phyloP scores from a whole-genome alignment of 2,888 invertebrate genomes.

The Lissocephala sabroskyi region DNA sequence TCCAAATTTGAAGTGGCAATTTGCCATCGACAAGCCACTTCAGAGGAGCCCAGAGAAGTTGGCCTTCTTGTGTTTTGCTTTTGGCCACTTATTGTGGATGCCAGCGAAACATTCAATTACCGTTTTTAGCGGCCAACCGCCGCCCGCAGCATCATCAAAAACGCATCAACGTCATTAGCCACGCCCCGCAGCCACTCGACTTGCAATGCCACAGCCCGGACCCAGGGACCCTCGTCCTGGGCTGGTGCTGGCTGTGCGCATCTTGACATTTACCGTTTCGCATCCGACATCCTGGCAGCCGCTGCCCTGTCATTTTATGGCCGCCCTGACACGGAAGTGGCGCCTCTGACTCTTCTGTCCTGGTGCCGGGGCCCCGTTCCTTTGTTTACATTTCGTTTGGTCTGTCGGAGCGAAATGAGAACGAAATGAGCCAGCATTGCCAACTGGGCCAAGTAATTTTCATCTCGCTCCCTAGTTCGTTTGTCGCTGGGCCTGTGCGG shows the following conservation, averaged over 20 bases:
- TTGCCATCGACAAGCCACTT: too few relatives aligned
- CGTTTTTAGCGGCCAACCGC: not conserved
- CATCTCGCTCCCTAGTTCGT: constrained; percentile 56
- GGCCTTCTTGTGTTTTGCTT: not conserved
- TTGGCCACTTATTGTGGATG: not conserved
- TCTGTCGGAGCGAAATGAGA: constrained; percentile 40
- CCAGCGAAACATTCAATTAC: constrained; percentile 47
- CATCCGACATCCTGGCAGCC: not conserved
- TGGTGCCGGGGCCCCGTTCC: constrained; percentile 8
- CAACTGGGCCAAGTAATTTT: constrained; percentile 60
- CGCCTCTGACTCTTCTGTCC: constrained; percentile 6
- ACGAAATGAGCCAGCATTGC: constrained; percentile 30
- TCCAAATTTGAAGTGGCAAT: constrained; percentile 23
- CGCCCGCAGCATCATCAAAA: constrained; percentile 51
- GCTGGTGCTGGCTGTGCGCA: not conserved
- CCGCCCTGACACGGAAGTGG: constrained; percentile 35
- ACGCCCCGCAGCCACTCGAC: not conserved
- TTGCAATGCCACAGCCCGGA: not conserved
- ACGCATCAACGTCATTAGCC: constrained; percentile 58
- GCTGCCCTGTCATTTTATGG: too few relatives aligned
- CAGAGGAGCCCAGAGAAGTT: too few relatives aligned
- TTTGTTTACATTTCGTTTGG: constrained; percentile 55
- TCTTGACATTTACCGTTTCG: constrained; percentile 10
- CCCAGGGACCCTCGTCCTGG: not conserved
- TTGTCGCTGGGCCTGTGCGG: constrained; percentile 41